Evolutionary conservation across 2,797 vertebrate genomes (phyloP), one percentile per base, ranked within the genome.

Genomic region (Xenops minutus): DNA sequence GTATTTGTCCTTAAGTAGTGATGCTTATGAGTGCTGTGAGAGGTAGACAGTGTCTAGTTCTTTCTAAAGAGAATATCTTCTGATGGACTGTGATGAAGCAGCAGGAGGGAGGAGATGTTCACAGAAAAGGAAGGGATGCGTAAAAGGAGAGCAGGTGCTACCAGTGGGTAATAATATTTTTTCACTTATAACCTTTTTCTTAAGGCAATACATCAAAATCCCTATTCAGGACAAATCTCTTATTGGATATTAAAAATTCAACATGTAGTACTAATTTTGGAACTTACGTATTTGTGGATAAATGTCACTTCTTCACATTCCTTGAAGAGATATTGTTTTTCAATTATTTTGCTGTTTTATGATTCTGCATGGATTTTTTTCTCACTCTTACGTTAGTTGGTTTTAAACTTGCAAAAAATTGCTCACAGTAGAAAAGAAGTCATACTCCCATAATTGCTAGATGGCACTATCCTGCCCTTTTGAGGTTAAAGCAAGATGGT

Each of bases 371-470:
- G 48, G 46, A 87, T 46, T 85, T 91, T 85, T 92, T 93, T 87
- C 49, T 52, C 59, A 71, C 48, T 85, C 24, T 19, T 30, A 49
- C 4, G 29, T 91, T 77, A 63, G n/a, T 9, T 56, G 18, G 6
- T 77, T 95, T 79, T n/a, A 56, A 92, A 92, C 52, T 75, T 78
- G 23, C 3, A 75, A 90, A 82, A 92, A 78, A 72, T n/a, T 83
- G 21, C 39, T 91, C 83, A 54, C 29, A 58, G 46, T 9, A 39
- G 37, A 77, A 79, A 83, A 85, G 23, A 56, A 88, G 56, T 64
- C 12, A 12, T 78, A 77, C 18, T 77, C 54, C 14, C 64, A 20
- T 72, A 89, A 78, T 10, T 86, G 30, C 24, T 68, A 58, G 49
- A 81, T 61, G 80, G 49, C 34, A 84, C 41, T 37, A 81, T 54